Base-by-base conservation (phyloP, 2,113 vertebrate genomes). In the Ochotona princeps region DNA sequence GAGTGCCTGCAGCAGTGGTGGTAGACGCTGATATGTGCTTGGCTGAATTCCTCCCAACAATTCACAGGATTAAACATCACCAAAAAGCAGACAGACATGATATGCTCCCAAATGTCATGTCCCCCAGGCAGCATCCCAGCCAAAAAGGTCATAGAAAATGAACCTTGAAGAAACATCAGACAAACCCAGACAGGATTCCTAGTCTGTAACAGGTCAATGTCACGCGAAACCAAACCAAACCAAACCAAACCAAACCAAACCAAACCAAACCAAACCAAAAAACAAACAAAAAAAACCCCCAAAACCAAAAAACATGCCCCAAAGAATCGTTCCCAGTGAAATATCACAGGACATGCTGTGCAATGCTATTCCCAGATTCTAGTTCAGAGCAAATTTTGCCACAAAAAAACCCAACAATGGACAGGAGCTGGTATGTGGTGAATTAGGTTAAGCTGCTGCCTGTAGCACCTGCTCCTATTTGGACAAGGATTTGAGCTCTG, bases 81-180 rank as follows among this genome's bases (percentile, higher is more conserved):
- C 75, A 84, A 3, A 6, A 32, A 44, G 30, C 51, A 93, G 51
- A 82, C 2, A 79, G n/a, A 63, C 23, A 57, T 18, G 17, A 49
- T 5, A 8, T 25, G n/a, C 54, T 78, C 83, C 28, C n/a, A 51
- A 61, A 70, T 28, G 21, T 30, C 66, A 30, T 20, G 8, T 74
- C 83, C 80, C 25, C 15, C 18, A 25, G 30, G 47, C 2, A 67
- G 30, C 26, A 60, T 38, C n/a, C 44, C n/a, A n/a, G 12, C 49
- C 78, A 63, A n/a, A 79, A n/a, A n/a, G n/a, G n/a, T n/a, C n/a
- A n/a, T 30, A n/a, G 81, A 82, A 93, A 89, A 81, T 2, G 11
- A 74, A 84, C 66, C 83, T 74, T 79, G 57, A 94, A 49, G 38
- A 87, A 93, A 87, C 21, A 57, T 18, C 20, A 76, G 83, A 87